Evolutionary conservation across 2,797 vertebrate genomes (phyloP), one percentile per base, ranked within the genome.

Genomic region (Acanthurus leucopareius): DNA sequence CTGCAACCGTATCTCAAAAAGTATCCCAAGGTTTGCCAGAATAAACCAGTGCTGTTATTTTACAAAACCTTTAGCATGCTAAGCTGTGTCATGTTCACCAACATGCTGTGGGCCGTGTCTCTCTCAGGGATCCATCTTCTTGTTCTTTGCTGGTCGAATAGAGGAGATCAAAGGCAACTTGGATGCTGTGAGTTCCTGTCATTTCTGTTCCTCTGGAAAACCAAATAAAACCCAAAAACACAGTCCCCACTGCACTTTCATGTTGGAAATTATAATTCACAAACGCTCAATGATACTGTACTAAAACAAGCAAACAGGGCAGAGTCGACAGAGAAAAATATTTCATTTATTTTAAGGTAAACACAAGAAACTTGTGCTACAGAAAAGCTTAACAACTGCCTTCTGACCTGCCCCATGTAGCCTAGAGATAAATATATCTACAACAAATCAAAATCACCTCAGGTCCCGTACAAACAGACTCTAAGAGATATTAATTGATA

Each of bases 121-220:
- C 58, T 92, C 87, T 47, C 88, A 99, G 98, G 97, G 98, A 32
- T 97, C 98, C 87, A 99, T 99, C 93, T 99, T 99, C 94, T 95
- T 99, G 92, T 99, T 99, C 92, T 99, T 99, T 69, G 97, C 98
- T 67, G 98, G 98, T 79, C 97, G 98, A 94, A 99, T 99, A 90
- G 98, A 99, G 89, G 97, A 95, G 86, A 97, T 99, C 69, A 99
- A 97, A 96, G 98, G 98, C 91, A 98, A 99, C 89, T 91, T 99
- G 86, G 97, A 99, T 85, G 91, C 85, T 85, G 98, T 98, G 93
- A 97, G 97, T 96, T 10, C 47, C 17, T 5, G 6, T 72, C 53
- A 48, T 68, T 66, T 45, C 7, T 54, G 13, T 10, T 25, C 49
- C 38, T 7, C 32, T 48, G 20, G 61, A 25, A 25, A 25, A 25